Conservation (phyloP, 2,797 vertebrate genomes). For the Cyprinodon diabolis region DNA sequence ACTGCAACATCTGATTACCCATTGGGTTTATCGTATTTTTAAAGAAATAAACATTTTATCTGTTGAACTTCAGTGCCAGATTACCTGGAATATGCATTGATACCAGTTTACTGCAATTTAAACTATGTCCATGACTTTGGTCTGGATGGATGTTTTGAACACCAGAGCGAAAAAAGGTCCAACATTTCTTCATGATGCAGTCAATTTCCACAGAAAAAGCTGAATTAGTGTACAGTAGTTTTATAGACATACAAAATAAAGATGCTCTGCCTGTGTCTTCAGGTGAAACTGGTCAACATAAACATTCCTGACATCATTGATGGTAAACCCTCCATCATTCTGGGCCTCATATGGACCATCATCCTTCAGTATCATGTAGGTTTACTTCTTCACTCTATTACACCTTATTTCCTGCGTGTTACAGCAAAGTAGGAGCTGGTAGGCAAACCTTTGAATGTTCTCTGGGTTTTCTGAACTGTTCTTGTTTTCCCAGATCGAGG, state of each 20-base stretch:
- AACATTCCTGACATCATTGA: slow-evolving; percentile 94
- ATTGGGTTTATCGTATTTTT: too few relatives aligned
- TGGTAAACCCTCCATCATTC: slow-evolving; percentile 94
- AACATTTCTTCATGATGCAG: neutral
- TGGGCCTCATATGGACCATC: slow-evolving; percentile 96
- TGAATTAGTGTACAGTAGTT: neutral
- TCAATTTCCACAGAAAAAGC: neutral
- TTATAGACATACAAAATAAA: neutral
- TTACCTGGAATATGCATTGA: neutral
- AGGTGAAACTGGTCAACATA: slow-evolving; percentile 98
- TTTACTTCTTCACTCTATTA: slow-evolving; percentile 25
- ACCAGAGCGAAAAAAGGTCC: too few relatives aligned
- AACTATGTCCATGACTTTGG: neutral
- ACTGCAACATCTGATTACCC: too few relatives aligned
- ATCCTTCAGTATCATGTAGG: slow-evolving; percentile 97
- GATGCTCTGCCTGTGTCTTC: slow-evolving; percentile 3
- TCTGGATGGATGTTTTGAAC: neutral
- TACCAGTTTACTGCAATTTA: neutral
- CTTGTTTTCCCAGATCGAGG: slow-evolving; percentile 84
- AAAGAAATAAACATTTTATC: neutral
- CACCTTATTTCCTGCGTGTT: neutral
- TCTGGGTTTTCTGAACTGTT: neutral
- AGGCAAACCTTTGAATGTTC: neutral
- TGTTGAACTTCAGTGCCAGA: neutral
- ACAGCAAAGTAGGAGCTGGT: neutral